phyloP scores from a whole-genome alignment of 2,888 invertebrate species.

The Drosophila mimetica region DNA sequence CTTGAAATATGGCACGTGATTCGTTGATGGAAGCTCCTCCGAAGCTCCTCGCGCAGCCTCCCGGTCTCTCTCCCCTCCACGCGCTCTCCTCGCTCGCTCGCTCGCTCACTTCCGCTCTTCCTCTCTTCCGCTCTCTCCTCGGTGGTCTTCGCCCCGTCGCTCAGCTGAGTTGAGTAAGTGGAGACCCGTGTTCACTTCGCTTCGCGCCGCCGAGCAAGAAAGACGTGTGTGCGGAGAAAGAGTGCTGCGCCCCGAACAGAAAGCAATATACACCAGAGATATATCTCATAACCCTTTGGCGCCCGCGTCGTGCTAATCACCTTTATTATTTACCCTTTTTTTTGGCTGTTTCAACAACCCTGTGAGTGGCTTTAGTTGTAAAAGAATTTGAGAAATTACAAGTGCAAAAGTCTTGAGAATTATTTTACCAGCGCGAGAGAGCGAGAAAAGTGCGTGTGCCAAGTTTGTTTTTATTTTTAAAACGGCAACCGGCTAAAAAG shows the following conservation, averaged over 20 bases:
- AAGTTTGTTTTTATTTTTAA: slow-evolving; percentile 40
- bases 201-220: slow-evolving; percentile 17
- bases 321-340: slow-evolving; percentile 8
- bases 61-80: slow-evolving; percentile 9
- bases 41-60: slow-evolving; percentile 31
- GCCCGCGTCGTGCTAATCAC: slow-evolving; percentile 21
- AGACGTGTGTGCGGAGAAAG: slow-evolving; percentile 4
- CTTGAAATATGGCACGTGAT: background rate
- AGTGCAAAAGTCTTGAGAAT: background rate
- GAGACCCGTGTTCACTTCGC: slow-evolving; percentile 8
- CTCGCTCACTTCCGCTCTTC: background rate
- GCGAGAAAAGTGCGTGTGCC: slow-evolving; percentile 41
- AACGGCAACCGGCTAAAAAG: slow-evolving; percentile 40
- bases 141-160: background rate
- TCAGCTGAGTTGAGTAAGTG: background rate
- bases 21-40: background rate
- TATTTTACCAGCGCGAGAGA: slow-evolving; percentile 2
- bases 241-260: background rate
- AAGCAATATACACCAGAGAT: background rate
- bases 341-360: slow-evolving; percentile 7
- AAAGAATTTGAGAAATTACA: background rate
- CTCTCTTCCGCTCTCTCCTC: background rate
- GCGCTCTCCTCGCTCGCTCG: background rate
- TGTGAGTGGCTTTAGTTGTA: slow-evolving; percentile 18
- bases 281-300: slow-evolving; percentile 1